Conservation (phyloP, 2,888 invertebrate species). For the Dermolepida albohirtum region DNA sequence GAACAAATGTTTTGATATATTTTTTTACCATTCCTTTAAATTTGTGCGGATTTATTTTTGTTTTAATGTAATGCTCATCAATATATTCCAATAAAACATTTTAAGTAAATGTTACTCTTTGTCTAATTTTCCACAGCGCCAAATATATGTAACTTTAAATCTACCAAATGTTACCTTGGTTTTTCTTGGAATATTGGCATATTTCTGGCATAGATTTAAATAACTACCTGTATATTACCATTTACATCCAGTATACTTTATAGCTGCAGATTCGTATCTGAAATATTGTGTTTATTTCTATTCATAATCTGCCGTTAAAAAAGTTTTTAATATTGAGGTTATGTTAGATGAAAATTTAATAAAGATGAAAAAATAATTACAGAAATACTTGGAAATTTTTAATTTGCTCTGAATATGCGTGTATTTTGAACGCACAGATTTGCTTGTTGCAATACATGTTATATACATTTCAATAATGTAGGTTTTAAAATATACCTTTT, state of each 20-base stretch:
- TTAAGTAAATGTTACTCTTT: no score
- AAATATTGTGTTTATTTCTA: neutral
- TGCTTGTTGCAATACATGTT: constrained; percentile 27
- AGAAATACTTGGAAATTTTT: constrained; percentile 1
- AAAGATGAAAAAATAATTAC: constrained; percentile 4
- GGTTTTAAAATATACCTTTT: constrained; percentile 35
- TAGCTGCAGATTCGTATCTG: constrained; percentile 15
- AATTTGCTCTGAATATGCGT: constrained; percentile 27
- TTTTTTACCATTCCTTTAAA: no score
- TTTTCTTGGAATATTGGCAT: no score
- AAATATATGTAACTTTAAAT: no score
- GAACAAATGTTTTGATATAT: no score
- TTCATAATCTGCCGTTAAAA: constrained; percentile 22
- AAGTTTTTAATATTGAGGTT: neutral
- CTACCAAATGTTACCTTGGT: no score
- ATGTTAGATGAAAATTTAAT: constrained; percentile 12
- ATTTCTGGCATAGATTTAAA: no score
- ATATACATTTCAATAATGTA: constrained; percentile 10
- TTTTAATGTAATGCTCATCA: no score
- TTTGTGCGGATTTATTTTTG: no score
- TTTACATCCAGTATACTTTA: constrained; percentile 2
- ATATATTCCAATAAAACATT: no score
- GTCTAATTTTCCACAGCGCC: no score
- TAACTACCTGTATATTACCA: constrained; percentile 19
- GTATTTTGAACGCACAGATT: constrained; percentile 30